Conservation (phyloP, 2,888 invertebrate species). For the Epinotia brunnichana region DNA sequence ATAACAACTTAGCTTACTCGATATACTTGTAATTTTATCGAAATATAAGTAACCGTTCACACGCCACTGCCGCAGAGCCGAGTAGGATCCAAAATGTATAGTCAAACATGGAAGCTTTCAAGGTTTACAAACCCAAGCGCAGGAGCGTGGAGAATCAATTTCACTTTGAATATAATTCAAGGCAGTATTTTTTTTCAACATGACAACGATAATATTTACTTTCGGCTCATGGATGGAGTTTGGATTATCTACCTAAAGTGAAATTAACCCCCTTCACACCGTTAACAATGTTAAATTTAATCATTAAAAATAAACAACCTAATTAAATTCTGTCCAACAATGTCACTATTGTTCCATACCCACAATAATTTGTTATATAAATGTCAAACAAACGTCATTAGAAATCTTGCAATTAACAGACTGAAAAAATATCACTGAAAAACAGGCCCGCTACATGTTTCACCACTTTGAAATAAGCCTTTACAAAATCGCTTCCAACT, state of each 20-base stretch:
- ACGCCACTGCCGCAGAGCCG: not conserved
- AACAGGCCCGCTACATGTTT: not conserved
- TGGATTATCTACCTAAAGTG: not conserved
- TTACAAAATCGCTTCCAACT: not conserved
- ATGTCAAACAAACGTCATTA: constrained; percentile 18
- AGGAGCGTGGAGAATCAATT: not conserved
- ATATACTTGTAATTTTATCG: not conserved
- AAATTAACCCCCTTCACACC: not conserved
- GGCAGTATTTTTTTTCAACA: not conserved
- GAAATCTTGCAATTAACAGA: constrained; percentile 13
- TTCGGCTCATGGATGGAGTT: not conserved
- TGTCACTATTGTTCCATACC: constrained; percentile 7
- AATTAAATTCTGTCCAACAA: constrained; percentile 8
- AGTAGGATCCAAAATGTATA: not conserved
- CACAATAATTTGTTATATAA: not conserved
- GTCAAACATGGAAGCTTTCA: not conserved
- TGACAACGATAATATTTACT: not conserved
- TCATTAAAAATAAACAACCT: constrained; percentile 3
- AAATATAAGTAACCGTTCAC: not conserved
- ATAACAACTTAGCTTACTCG: not conserved
- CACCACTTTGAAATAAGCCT: constrained; percentile 9
- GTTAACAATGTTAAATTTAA: constrained; percentile 14
- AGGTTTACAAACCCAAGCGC: not conserved
- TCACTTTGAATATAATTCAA: not conserved
- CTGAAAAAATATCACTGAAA: constrained; percentile 14